Conservation (phyloP, 1,140 invertebrate genomes). For the Choristoneura fumiferana region DNA sequence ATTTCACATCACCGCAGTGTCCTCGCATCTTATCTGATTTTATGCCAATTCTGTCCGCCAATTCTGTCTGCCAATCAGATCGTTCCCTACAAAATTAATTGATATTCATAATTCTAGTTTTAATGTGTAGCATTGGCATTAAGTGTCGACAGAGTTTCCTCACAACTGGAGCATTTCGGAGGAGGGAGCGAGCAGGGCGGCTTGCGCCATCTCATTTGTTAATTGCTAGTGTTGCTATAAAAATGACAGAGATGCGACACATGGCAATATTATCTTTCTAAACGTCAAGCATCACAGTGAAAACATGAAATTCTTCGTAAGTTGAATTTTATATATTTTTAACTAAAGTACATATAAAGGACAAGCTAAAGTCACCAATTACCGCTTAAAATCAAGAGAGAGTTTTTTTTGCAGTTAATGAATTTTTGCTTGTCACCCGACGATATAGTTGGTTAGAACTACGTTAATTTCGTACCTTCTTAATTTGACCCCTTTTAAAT, state of each 20-base stretch:
- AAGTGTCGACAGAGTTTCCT: not conserved
- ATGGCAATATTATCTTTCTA: not conserved
- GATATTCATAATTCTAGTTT: slow-evolving; percentile 16
- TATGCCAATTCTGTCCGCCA: too few relatives aligned
- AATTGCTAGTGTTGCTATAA: not conserved
- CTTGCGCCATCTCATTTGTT: not conserved
- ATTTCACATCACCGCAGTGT: too few relatives aligned
- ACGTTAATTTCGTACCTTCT: too few relatives aligned
- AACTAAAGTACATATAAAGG: slow-evolving; percentile 19
- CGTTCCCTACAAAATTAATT: not conserved
- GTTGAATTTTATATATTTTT: slow-evolving; percentile 22
- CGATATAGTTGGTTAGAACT: too few relatives aligned
- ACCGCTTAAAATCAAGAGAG: too few relatives aligned
- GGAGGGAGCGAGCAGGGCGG: not conserved
- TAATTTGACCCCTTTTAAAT: too few relatives aligned
- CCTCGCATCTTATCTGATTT: too few relatives aligned
- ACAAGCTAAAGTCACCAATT: too few relatives aligned
- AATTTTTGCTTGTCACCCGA: too few relatives aligned
- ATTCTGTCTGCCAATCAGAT: not conserved
- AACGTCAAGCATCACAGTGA: not conserved
- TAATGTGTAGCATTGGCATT: slow-evolving; percentile 6
- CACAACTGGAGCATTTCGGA: not conserved
- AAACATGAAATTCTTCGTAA: slow-evolving; percentile 32
- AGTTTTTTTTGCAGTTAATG: too few relatives aligned
- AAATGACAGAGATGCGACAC: not conserved